phyloP scores from a whole-genome alignment of 2,797 vertebrate species.

The Chaenodraco wilsoni region DNA sequence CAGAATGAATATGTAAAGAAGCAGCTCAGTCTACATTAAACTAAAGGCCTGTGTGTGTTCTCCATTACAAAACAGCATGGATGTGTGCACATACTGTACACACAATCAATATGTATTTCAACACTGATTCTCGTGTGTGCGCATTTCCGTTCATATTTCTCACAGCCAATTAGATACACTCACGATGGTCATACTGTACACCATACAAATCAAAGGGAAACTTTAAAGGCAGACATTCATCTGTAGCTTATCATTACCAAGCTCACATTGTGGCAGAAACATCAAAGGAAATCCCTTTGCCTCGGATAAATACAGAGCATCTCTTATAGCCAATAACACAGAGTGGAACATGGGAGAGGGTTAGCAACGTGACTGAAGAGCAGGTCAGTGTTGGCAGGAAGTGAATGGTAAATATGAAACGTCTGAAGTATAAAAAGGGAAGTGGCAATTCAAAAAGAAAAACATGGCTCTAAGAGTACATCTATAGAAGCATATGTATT shows the following conservation, averaged over 20 bases:
- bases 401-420: slow-evolving; percentile 16
- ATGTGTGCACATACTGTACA: not conserved
- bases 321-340: slow-evolving; percentile 43
- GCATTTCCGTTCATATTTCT: slow-evolving; percentile 8
- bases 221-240: slow-evolving; percentile 48
- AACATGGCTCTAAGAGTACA: not conserved
- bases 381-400: slow-evolving; percentile 29
- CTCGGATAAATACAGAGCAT: slow-evolving; percentile 41
- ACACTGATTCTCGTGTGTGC: not conserved
- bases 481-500: not conserved
- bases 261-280: slow-evolving; percentile 47
- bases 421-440: not conserved
- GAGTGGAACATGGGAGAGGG: slow-evolving; percentile 21
- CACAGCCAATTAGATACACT: slow-evolving; percentile 31
- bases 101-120: not conserved
- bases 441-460: not conserved
- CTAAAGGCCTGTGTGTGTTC: not conserved
- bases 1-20: slow-evolving; percentile 1
- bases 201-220: slow-evolving; percentile 58
- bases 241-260: slow-evolving; percentile 43
- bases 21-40: not conserved
- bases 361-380: slow-evolving; percentile 4
- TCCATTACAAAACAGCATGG: not conserved
- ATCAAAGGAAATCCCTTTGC: slow-evolving; percentile 61
- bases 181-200: slow-evolving; percentile 38